Evolutionary conservation across 2,113 vertebrate species (phyloP), one percentile per base, ranked within the genome.

Genomic region (Pipra filicauda): DNA sequence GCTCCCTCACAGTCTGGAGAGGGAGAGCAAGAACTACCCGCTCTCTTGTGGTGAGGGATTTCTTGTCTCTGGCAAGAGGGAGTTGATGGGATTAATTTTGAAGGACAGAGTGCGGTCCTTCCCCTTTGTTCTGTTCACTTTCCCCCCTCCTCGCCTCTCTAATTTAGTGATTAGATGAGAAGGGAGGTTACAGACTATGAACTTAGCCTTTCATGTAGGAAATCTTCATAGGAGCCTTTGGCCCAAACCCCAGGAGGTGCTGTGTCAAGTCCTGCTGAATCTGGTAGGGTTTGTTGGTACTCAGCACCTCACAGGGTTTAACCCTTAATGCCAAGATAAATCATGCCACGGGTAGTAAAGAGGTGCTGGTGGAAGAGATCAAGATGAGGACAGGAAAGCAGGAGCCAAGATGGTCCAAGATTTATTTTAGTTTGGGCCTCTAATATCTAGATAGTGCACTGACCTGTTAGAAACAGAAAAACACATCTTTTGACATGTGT

Each of bases 41-140:
- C 64, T 71, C 74, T 64, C 35, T 27, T 91, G 67, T 74, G 89
- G 43, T 55, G 57, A 80, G 65, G 85, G 79, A 81, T 93, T 95
- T 90, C 75, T 91, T 71, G 71, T 90, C 79, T 71, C 55, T 64
- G 72, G 89, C 72, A 67, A 67, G 51, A 35, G 57, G 76, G 76
- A 67, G 85, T 58, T 90, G 91, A 86, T 89, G 76, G 80, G 61
- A 93, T 96, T 91, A 41, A 92, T 94, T 93, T 37, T 93, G 82
- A 90, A 94, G 85, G 85, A 71, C 85, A 67, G 66, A 95, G 43
- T 37, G 15, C 0, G 1, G 37, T 80, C 74, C 71, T 93, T 73
- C 67, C 58, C 37, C 71, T 91, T 90, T 89, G 90, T 77, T 96
- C 89, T 82, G 19, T 85, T 93, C 0, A 2, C 54, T 89, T 58